These are phyloP conservation scores for Cyrtorhinus lividipennis DNA, from an alignment of 1,140 invertebrate species.

Conservation along the genomic window DNA sequence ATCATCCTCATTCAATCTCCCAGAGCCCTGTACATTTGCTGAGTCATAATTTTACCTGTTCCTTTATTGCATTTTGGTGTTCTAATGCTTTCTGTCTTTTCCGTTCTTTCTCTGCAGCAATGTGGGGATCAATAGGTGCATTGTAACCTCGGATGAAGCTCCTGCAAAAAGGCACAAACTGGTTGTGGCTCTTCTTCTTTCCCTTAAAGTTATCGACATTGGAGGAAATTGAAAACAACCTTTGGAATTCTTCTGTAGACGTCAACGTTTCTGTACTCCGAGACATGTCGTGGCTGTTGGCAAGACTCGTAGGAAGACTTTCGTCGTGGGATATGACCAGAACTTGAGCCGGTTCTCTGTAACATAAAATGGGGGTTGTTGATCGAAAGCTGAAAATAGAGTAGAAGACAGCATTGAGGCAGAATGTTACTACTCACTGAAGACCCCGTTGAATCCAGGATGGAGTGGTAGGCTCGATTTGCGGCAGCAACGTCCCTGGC, in stretches of 20 bases:
- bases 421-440: conserved; percentile 21
- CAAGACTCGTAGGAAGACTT: background rate
- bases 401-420: too few species aligned
- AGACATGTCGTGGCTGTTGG: conserved; percentile 11
- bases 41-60: conserved; percentile 34
- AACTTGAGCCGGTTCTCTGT: conserved; percentile 26
- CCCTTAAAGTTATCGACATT: too few species aligned
- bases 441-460: conserved; percentile 30
- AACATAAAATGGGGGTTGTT: background rate
- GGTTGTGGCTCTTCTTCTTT: too few species aligned
- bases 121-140: conserved; percentile 47
- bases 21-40: too few species aligned
- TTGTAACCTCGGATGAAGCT: conserved; percentile 55
- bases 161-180: conserved; percentile 32
- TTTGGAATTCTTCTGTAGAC: conserved; percentile 20
- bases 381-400: too few species aligned
- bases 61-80: conserved; percentile 52
- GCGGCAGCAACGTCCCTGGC: conserved; percentile 28
- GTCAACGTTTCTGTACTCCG: conserved; percentile 23
- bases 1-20: too few species aligned
- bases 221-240: conserved; percentile 11
- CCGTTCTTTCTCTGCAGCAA: conserved; percentile 48
- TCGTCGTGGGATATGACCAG: conserved; percentile 32
- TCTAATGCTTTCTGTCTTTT: conserved; percentile 52
- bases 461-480: conserved; percentile 27